Conservation (phyloP, 2,113 vertebrate genomes). For the pig (Sus scrofa) region DNA sequence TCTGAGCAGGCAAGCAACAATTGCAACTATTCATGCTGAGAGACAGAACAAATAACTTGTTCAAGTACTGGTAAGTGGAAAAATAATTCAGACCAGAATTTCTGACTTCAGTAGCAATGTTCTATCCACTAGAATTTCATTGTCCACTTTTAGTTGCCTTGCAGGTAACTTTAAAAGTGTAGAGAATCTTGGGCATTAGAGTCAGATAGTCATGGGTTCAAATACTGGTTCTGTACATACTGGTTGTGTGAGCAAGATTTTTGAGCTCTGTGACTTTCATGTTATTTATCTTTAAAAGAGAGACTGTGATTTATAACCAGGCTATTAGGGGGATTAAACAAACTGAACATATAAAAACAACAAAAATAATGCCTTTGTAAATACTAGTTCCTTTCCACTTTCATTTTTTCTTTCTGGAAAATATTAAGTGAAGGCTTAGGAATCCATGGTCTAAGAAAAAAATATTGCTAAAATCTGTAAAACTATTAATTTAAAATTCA, state of each 20-base stretch:
- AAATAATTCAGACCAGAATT: neutral
- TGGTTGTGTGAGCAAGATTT: constrained; percentile 21
- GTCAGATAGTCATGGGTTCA: neutral
- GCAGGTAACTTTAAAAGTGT: neutral
- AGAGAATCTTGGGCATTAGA: neutral
- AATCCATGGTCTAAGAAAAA: constrained; percentile 46
- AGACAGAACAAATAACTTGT: constrained; percentile 8
- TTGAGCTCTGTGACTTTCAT: constrained; percentile 11
- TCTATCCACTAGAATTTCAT: neutral
- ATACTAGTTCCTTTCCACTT: constrained; percentile 25
- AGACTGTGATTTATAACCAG: neutral
- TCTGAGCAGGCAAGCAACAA: neutral
- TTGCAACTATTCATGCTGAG: neutral
- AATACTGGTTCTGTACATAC: neutral
- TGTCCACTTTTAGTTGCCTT: constrained; percentile 55
- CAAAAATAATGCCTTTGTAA: neutral
- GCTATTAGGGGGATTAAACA: neutral
- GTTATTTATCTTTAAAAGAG: constrained; percentile 22
- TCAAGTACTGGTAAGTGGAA: neutral
- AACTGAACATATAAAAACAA: constrained; percentile 23
- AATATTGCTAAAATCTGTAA: constrained; percentile 15
- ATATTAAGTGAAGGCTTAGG: constrained; percentile 35
- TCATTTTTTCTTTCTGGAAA: constrained; percentile 61
- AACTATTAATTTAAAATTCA: constrained; percentile 58
- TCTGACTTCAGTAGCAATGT: constrained; percentile 27